Conservation (phyloP, 1,140 invertebrate species). For the Portunus trituberculatus region DNA sequence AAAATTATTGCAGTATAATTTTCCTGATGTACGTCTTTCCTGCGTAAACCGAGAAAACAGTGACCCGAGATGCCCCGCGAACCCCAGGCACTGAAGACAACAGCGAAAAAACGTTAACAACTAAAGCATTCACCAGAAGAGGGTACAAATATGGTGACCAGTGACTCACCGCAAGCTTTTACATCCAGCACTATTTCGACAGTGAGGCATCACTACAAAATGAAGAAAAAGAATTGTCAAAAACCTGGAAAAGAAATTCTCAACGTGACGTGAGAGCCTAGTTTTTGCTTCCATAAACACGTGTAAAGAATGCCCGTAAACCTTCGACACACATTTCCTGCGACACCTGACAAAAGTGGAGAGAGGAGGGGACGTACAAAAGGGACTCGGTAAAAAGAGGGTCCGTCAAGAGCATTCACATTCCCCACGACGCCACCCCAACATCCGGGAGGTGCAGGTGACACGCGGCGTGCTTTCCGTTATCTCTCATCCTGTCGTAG, state of each 20-base stretch:
- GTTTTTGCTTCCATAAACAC: not conserved
- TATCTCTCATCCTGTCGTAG: not conserved
- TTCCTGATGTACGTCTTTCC: too few relatives aligned
- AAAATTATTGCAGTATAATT: too few relatives aligned
- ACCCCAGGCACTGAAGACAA: too few relatives aligned
- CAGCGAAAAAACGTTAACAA: too few relatives aligned
- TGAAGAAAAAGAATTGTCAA: not conserved
- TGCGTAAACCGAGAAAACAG: too few relatives aligned
- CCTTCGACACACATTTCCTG: not conserved
- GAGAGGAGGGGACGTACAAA: not conserved
- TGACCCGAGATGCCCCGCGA: too few relatives aligned
- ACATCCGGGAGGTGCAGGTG: slow-evolving; percentile 15
- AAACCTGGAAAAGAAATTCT: not conserved
- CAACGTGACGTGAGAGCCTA: not conserved
- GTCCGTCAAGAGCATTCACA: not conserved
- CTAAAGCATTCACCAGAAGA: too few relatives aligned
- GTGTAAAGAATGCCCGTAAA: not conserved
- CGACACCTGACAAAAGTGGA: not conserved
- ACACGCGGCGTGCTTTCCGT: not conserved
- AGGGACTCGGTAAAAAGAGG: not conserved
- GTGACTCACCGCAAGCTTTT: too few relatives aligned
- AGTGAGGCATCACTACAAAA: too few relatives aligned
- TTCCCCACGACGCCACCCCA: not conserved
- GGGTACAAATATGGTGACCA: too few relatives aligned
- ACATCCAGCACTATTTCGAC: too few relatives aligned